Percentiles rank a stretch among this genome's conserved stretches.
Evolutionary conservation across 2,888 invertebrate species (phyloP).

Genomic region (Xestobium rufovillosum): DNA sequence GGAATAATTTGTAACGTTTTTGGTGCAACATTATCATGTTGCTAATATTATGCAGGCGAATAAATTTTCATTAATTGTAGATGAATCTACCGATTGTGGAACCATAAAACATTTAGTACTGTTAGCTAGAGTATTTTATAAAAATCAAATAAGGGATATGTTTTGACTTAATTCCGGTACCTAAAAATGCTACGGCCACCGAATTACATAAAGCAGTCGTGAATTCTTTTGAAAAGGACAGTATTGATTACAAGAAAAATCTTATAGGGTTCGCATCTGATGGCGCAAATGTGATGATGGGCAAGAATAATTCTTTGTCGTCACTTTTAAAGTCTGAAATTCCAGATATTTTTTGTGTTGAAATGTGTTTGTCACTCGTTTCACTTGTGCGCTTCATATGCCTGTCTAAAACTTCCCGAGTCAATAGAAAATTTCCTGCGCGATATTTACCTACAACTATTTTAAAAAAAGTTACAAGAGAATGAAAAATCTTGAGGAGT

Average conservation of each 20-base stretch:
- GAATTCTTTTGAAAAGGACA: slow-evolving; percentile 20
- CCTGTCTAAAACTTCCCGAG: slow-evolving; percentile 30
- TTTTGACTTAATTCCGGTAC: slow-evolving; percentile 23
- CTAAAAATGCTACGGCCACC: slow-evolving; percentile 20
- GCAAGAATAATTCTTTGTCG: slow-evolving; percentile 28
- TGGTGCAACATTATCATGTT: slow-evolving; percentile 17
- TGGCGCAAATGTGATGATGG: slow-evolving; percentile 36
- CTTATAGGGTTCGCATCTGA: slow-evolving; percentile 35
- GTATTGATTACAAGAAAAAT: slow-evolving; percentile 29
- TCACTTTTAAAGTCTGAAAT: slow-evolving; percentile 29
- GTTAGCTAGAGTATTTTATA: slow-evolving; percentile 14
- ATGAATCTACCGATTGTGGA: slow-evolving; percentile 19
- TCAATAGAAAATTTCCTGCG: slow-evolving; percentile 28
- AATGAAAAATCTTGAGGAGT: slow-evolving; percentile 24
- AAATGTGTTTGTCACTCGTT: slow-evolving; percentile 36
- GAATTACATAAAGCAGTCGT: slow-evolving; percentile 21
- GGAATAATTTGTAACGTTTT: slow-evolving; percentile 19
- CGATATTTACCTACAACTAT: slow-evolving; percentile 31
- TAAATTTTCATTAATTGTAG: slow-evolving; percentile 21
- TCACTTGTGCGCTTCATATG: slow-evolving; percentile 30
- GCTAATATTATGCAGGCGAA: slow-evolving; percentile 11
- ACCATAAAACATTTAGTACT: slow-evolving; percentile 16
- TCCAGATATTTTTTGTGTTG: slow-evolving; percentile 30
- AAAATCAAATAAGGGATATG: slow-evolving; percentile 9
- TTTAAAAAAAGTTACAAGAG: slow-evolving; percentile 32